Percentiles rank a stretch among this genome's conserved stretches.
phyloP scores from a whole-genome alignment of 2,797 vertebrate species.

The Lutjanus argentimaculatus region DNA sequence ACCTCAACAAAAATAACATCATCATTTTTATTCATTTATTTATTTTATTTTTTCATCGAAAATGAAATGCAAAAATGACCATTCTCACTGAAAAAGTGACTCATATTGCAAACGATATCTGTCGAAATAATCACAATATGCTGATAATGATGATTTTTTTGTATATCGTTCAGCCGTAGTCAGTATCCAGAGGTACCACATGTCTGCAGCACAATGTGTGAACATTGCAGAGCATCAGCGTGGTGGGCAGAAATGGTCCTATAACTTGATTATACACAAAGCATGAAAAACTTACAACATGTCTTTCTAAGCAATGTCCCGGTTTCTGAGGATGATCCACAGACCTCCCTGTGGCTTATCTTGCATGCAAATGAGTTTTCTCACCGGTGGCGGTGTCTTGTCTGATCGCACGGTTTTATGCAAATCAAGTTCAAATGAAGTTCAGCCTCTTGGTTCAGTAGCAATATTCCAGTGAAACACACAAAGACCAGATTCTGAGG shows the following conservation, averaged over 20 bases:
- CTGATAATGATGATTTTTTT: too few relatives aligned
- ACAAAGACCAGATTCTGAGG: neutral
- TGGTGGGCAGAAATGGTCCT: neutral
- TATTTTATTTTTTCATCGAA: too few relatives aligned
- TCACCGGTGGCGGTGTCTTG: slow-evolving; percentile 1
- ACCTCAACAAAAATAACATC: too few relatives aligned
- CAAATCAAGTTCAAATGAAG: slow-evolving; percentile 26
- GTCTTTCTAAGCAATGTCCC: neutral
- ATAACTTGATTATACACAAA: neutral
- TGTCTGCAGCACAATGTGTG: neutral
- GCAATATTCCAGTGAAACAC: slow-evolving; percentile 3
- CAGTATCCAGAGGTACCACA: neutral
- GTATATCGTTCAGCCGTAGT: slow-evolving; percentile 41
- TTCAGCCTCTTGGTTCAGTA: neutral
- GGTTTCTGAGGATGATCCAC: neutral
- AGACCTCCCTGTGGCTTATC: neutral
- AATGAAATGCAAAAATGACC: too few relatives aligned
- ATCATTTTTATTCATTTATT: too few relatives aligned
- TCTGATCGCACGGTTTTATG: slow-evolving; percentile 28
- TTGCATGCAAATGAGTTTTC: slow-evolving; percentile 33
- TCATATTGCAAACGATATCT: too few relatives aligned
- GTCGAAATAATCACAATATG: too few relatives aligned
- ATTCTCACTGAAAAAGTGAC: too few relatives aligned
- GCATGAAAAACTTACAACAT: neutral
- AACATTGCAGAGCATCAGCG: neutral